Evolutionary conservation across 2,113 vertebrate species (phyloP).

Genomic region (Pipra filicauda): DNA sequence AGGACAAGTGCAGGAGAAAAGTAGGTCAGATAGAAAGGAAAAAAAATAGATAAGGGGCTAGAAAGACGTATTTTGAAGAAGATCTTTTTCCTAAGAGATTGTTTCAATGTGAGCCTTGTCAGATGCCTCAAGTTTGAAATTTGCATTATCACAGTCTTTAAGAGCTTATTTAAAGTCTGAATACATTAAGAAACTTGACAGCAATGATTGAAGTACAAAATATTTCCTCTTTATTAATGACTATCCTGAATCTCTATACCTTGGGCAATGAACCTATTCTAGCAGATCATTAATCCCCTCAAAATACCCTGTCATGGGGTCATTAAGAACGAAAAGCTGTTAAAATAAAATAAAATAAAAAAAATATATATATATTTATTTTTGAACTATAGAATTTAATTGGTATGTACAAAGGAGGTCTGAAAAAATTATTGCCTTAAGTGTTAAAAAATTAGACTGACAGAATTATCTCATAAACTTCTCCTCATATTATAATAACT

Average conservation of each 20-base stretch:
- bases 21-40: slow-evolving; percentile 9
- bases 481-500: slow-evolving; percentile 12
- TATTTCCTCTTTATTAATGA: slow-evolving; percentile 57
- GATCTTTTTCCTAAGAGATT: not conserved
- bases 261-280: slow-evolving; percentile 8
- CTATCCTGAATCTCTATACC: not conserved
- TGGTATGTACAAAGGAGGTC: not conserved
- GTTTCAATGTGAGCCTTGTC: slow-evolving; percentile 24
- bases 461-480: slow-evolving; percentile 17
- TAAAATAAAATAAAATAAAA: slow-evolving; percentile 40
- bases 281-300: slow-evolving; percentile 45
- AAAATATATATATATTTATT: not conserved
- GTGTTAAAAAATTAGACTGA: not conserved
- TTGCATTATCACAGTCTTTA: slow-evolving; percentile 2
- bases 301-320: not conserved
- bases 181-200: slow-evolving; percentile 33
- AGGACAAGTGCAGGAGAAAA: slow-evolving; percentile 23
- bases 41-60: not conserved
- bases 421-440: not conserved
- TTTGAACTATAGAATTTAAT: not conserved
- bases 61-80: not conserved
- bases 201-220: slow-evolving; percentile 26
- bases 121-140: slow-evolving; percentile 22
- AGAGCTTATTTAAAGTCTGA: slow-evolving; percentile 24
- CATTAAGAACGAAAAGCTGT: slow-evolving; percentile 27